Evolutionary conservation across 1,140 invertebrate species (phyloP).

Genomic region (Drosophila sproati): DNA sequence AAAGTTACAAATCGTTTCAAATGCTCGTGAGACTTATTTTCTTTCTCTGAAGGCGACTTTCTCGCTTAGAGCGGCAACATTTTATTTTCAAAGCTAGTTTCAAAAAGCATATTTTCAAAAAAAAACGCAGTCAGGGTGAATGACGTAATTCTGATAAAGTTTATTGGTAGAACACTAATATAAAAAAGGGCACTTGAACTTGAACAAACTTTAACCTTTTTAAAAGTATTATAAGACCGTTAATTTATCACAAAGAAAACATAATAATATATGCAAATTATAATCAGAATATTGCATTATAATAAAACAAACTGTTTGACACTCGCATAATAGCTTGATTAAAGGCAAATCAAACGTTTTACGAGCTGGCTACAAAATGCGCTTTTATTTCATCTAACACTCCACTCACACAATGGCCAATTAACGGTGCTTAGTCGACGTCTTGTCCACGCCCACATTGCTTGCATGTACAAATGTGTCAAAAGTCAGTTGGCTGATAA

Average conservation of each 20-base stretch:
- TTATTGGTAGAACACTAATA: conserved; percentile 7
- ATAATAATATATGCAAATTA: conserved; percentile 25
- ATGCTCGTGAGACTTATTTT: conserved; percentile 32
- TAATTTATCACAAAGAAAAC: conserved; percentile 7
- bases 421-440: conserved; percentile 32
- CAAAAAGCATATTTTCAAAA: neutral
- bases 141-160: neutral
- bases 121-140: neutral
- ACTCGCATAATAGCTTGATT: conserved; percentile 67
- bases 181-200: conserved; percentile 7
- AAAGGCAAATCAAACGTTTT: conserved; percentile 62
- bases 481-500: conserved; percentile 46
- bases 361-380: conserved; percentile 35
- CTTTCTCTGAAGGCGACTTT: conserved; percentile 9
- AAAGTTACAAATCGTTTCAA: conserved; percentile 47
- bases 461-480: conserved; percentile 40
- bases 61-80: neutral
- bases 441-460: conserved; percentile 54
- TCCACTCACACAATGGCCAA: conserved; percentile 34
- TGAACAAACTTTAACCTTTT: neutral
- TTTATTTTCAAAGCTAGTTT: neutral
- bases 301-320: conserved; percentile 68
- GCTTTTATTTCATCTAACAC: conserved; percentile 4
- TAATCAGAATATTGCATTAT: conserved; percentile 29
- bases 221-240: no score